Base-by-base conservation (phyloP, 1,140 invertebrate genomes). In the Harlomillsia oculata region DNA sequence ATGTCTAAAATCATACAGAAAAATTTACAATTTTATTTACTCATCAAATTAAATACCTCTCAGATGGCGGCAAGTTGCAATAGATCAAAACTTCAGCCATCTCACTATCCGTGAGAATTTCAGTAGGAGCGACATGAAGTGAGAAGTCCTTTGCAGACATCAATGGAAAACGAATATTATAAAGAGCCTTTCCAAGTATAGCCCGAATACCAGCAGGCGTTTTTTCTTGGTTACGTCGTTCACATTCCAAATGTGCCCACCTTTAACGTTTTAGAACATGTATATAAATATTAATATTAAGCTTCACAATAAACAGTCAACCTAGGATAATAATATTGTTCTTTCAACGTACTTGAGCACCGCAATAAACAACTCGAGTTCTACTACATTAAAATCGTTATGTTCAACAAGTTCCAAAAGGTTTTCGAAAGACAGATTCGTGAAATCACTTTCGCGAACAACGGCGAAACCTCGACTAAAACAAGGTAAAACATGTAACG, bases 61-160 rank as follows among this genome's bases (percentile, higher is more conserved):
- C 56, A 4, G 56, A 58, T 20, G 56, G 56, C 16, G 56, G 56
- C 6, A 58, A 21, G 25, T 41, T 52, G 40, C 37, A 58, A 34
- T 58, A 58, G 9, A 58, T 49, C 39, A 58, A 30, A 36, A 58
- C 56, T 6, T 30, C 56, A 14, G 53, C 56, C 56, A 58, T 58
- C 32, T 58, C 56, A n/a, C 53, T 58, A 28, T 59, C 57, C 14
- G 32, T 46, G 11, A 59, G 36, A n/a, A 59, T 46, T 21, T 54
- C 57, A 23, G 51, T 53, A 2, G 57, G 57, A 21, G 51, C 51
- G 25, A 59, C 57, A 34, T 52, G 40, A n/a, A 53, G 28, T 16
- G 57, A 53, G 25, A 59, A 59, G 18, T 59, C 57, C 29, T 59
- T 59, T 2, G 53, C 45, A 13, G 57, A 59, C 57, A 59, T 59